Evolutionary conservation across 2,888 invertebrate species (phyloP).

Genomic region (Bombylius discolor): DNA sequence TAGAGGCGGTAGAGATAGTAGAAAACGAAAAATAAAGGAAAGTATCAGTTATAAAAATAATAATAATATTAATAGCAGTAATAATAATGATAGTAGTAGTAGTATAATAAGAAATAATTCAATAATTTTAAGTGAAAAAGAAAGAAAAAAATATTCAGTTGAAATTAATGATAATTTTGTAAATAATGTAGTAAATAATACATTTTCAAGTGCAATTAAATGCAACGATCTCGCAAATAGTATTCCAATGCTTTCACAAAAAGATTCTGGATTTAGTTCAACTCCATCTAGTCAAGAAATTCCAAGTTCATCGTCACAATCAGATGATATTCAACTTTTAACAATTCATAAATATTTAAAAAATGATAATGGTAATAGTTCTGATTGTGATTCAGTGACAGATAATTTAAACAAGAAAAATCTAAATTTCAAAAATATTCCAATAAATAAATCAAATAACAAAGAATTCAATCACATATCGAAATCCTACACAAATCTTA

Average conservation of each 20-base stretch:
- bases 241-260: slow-evolving; percentile 11
- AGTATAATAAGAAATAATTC: too few species aligned
- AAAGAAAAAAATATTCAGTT: too few species aligned
- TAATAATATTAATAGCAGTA: neutral
- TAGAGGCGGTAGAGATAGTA: neutral
- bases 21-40: neutral
- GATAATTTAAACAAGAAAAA: slow-evolving; percentile 13
- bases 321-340: neutral
- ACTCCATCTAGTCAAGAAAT: slow-evolving; percentile 20
- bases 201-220: neutral
- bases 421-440: neutral
- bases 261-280: slow-evolving; percentile 22
- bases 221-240: neutral
- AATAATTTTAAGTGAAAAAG: too few species aligned
- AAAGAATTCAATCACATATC: too few species aligned
- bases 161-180: neutral
- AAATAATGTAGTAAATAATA: slow-evolving; percentile 1
- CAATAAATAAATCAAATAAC: too few species aligned
- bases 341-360: neutral
- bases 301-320: slow-evolving; percentile 1
- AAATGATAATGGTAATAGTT: neutral
- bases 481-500: too few species aligned
- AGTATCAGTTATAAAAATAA: neutral
- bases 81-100: neutral
- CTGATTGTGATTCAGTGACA: slow-evolving; percentile 11